Conservation (phyloP, 2,113 vertebrate genomes). For the Paramisgurnus dabryanus region DNA sequence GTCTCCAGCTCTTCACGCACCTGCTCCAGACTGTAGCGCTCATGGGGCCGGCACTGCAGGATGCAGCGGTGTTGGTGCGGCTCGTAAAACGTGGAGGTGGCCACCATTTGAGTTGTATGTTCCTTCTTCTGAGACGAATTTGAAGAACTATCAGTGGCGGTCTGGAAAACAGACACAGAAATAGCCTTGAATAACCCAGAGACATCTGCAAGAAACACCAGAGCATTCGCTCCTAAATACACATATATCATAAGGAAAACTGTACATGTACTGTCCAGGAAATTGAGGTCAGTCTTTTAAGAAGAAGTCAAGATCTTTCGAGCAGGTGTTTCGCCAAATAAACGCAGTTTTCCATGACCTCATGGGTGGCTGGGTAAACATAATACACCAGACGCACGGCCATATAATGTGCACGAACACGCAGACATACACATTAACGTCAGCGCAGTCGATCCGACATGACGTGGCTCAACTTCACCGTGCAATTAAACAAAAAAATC, state of each 20-base stretch:
- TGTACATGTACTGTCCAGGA: conserved; percentile 2
- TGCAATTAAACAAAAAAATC: conserved; percentile 47
- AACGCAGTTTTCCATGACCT: conserved; percentile 51
- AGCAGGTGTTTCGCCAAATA: conserved; percentile 43
- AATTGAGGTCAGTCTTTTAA: background rate
- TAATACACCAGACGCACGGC: background rate
- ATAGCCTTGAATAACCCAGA: background rate
- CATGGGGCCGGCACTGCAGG: conserved; percentile 80
- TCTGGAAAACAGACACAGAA: conserved; percentile 41
- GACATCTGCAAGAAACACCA: background rate
- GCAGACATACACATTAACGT: conserved; percentile 8
- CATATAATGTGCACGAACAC: conserved; percentile 12
- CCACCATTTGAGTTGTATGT: conserved; percentile 75
- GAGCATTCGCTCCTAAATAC: background rate
- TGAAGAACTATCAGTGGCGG: conserved; percentile 54
- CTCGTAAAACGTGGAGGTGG: conserved; percentile 85
- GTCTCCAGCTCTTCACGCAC: conserved; percentile 67
- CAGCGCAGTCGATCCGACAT: conserved; percentile 39
- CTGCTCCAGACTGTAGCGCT: conserved; percentile 92
- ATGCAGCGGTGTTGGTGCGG: conserved; percentile 85
- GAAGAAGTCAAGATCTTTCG: conserved; percentile 23
- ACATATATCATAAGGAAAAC: background rate
- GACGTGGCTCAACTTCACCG: conserved; percentile 47
- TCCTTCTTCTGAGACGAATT: conserved; percentile 58
- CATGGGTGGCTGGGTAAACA: conserved; percentile 31